A percentile compares a stretch with the other conserved stretches of the same genome.
Conservation (phyloP, 2,888 invertebrate genomes). For the Drosophila merina region DNA sequence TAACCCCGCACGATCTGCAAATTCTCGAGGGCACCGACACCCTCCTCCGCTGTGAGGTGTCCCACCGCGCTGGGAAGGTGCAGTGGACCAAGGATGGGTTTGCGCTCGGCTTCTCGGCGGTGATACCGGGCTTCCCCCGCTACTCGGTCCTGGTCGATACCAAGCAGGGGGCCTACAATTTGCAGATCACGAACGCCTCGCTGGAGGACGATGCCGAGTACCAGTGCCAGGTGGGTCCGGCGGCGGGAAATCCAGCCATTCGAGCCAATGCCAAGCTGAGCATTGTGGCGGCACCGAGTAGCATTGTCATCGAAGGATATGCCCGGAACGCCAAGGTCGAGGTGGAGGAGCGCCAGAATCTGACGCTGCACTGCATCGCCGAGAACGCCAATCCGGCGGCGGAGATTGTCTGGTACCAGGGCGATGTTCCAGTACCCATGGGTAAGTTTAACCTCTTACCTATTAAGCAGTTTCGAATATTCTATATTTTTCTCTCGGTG, state of each 20-base stretch:
- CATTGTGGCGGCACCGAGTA: constrained; percentile 84
- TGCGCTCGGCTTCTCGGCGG: constrained; percentile 91
- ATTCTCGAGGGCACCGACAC: constrained; percentile 94
- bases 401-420: constrained; percentile 81
- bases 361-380: constrained; percentile 80
- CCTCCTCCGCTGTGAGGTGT: constrained; percentile 92
- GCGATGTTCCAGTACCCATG: constrained; percentile 71
- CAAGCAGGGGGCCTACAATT: constrained; percentile 92
- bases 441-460: constrained; percentile 46
- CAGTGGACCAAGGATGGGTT: constrained; percentile 98
- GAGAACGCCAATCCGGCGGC: constrained; percentile 83
- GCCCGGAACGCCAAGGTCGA: constrained; percentile 81
- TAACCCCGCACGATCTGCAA: constrained; percentile 90
- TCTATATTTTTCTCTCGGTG: constrained; percentile 4
- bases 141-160: constrained; percentile 94
- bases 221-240: constrained; percentile 98
- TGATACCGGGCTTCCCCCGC: constrained; percentile 93
- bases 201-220: constrained; percentile 97
- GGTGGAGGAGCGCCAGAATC: constrained; percentile 81
- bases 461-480: neutral
- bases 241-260: constrained; percentile 91
- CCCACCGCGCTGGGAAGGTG: constrained; percentile 92
- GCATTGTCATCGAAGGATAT: constrained; percentile 81
- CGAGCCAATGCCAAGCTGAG: constrained; percentile 94
- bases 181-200: constrained; percentile 94